phyloP scores from a whole-genome alignment of 2,797 vertebrate species.

The Cryptoblepharus egeriae region DNA sequence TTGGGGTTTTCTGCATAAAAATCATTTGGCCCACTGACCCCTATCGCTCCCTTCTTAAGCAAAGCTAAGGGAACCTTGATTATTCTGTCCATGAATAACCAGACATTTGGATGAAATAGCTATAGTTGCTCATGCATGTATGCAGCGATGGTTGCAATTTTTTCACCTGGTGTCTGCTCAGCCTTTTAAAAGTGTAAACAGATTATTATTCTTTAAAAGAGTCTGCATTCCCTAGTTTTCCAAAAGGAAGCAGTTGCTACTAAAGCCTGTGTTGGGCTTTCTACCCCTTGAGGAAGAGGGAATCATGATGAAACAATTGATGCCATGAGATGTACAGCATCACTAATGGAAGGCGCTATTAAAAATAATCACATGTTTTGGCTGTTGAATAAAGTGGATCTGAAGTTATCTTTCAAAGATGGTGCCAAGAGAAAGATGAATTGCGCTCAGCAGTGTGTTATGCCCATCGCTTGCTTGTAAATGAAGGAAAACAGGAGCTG shows the following conservation, averaged over 20 bases:
- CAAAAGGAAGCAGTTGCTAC: not conserved
- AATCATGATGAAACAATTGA: not conserved
- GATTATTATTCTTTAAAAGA: not conserved
- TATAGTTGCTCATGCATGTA: not conserved
- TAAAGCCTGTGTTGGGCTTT: not conserved
- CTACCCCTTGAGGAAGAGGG: not conserved
- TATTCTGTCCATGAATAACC: not conserved
- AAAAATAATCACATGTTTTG: not conserved
- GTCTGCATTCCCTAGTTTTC: not conserved
- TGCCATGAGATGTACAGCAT: not conserved
- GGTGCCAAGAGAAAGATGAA: not conserved
- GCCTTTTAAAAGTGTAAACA: not conserved
- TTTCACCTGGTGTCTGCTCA: not conserved
- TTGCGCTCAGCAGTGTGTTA: not conserved
- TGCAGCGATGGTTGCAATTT: not conserved
- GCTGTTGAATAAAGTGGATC: not conserved
- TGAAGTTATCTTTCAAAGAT: not conserved
- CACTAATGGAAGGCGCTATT: not conserved
- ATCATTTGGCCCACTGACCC: not conserved
- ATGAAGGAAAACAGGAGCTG: not conserved
- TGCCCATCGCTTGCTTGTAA: not conserved
- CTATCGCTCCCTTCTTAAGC: not conserved
- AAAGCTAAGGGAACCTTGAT: not conserved
- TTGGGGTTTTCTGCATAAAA: not conserved
- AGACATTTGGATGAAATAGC: too few species aligned